Evolutionary conservation across 2,888 invertebrate species (phyloP), one percentile per base, ranked within the genome.

Genomic region (Odontocolon sp.): DNA sequence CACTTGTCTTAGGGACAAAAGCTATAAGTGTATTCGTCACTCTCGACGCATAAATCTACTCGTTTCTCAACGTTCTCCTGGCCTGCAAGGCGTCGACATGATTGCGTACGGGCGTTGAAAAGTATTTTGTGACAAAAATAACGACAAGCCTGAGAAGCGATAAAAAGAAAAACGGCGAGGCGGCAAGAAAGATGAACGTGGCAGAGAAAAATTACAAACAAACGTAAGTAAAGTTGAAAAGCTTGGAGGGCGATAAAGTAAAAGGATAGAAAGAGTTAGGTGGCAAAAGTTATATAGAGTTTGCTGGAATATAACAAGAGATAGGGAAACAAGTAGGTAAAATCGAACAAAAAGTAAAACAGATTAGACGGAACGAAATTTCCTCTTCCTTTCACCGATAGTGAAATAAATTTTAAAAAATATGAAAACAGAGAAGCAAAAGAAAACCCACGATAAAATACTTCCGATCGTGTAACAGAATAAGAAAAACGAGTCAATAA

Each of bases 11-110:
- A n/a, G n/a, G n/a, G n/a, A n/a, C n/a, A n/a, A n/a, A n/a, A n/a
- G n/a, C n/a, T n/a, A n/a, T n/a, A n/a, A n/a, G n/a, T n/a, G n/a
- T n/a, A n/a, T n/a, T n/a, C n/a, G n/a, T n/a, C n/a, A n/a, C n/a
- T n/a, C n/a, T n/a, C n/a, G n/a, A n/a, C n/a, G n/a, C 28, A 16
- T 40, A 40, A 59, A 59, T 59, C 40, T 16, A 59, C 40, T 59
- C 57, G 26, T 26, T 23, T 11, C 21, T 16, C 4, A 26, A 21
- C 23, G 57, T 38, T 23, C 21, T 6, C 9, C 14, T 2, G n/a
- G 14, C 11, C 3, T 11, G 26, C 23, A 45, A 16, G 23, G 16
- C 40, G 23, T 5, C 21, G 33, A n/a, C n/a, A 47, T n/a, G 23
- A 3, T n/a, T n/a, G n/a, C n/a, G n/a, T n/a, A n/a, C n/a, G 21